Evolutionary conservation across 2,888 invertebrate species (phyloP).

Genomic region (Acanthosoma haemorrhoidale): DNA sequence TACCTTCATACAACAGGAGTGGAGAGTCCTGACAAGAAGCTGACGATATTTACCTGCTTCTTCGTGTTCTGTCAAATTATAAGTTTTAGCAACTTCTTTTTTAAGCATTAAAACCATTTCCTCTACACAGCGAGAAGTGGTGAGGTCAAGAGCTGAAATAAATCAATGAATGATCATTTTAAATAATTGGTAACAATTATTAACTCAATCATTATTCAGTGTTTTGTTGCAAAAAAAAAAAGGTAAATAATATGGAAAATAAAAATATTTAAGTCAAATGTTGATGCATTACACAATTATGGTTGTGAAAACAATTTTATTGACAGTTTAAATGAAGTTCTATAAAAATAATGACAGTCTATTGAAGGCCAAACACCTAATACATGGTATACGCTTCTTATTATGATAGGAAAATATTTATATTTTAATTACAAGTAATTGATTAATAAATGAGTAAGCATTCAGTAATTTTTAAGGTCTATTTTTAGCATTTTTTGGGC

Average conservation of each 20-base stretch:
- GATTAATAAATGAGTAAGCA: not conserved
- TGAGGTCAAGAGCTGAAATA: conserved; percentile 68
- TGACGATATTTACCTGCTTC: conserved; percentile 94
- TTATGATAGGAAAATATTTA: too few relatives aligned
- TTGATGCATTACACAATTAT: too few relatives aligned
- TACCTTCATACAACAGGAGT: conserved; percentile 83
- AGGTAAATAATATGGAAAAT: not conserved
- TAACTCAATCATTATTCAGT: not conserved
- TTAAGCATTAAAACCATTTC: conserved; percentile 90
- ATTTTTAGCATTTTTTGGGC: not conserved
- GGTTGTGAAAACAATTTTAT: too few relatives aligned
- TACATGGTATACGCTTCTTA: not conserved
- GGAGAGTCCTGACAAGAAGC: conserved; percentile 88
- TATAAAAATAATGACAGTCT: not conserved
- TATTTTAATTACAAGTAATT: too few relatives aligned
- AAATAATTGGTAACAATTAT: not conserved
- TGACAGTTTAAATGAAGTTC: not conserved
- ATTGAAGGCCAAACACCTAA: too few relatives aligned
- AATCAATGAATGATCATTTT: not conserved
- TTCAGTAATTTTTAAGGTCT: not conserved
- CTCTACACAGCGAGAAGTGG: conserved; percentile 85
- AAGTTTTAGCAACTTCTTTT: conserved; percentile 87
- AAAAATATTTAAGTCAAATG: not conserved
- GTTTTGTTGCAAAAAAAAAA: not conserved
- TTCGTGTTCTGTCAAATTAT: conserved; percentile 79